Percentiles rank a stretch among this genome's conserved stretches.
These are phyloP conservation scores for Lissonota sp. DNA, from an alignment of 2,888 invertebrate species.

Conservation along the genomic window DNA sequence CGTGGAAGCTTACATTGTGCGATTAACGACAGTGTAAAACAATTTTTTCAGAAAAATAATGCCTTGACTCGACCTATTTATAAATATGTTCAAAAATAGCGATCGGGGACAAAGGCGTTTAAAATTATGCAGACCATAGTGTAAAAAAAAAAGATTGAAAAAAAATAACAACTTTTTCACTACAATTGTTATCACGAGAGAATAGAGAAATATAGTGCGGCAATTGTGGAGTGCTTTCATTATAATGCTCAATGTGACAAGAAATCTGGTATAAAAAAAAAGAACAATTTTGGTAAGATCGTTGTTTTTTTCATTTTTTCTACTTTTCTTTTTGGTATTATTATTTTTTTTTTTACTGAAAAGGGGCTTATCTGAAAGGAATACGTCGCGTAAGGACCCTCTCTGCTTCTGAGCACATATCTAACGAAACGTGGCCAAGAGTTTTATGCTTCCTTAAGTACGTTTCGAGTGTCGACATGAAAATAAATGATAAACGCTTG, in stretches of 20 bases:
- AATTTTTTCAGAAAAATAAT: constrained; percentile 39
- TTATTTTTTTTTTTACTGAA: constrained; percentile 28
- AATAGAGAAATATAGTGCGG: constrained; percentile 51
- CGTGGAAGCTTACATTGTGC: constrained; percentile 18
- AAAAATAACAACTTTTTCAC: constrained; percentile 61
- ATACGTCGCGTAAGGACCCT: constrained; percentile 25
- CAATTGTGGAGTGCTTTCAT: constrained; percentile 66
- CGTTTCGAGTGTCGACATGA: constrained; percentile 30
- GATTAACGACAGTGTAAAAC: constrained; percentile 16
- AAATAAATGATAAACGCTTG: constrained; percentile 20
- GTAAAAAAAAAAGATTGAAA: constrained; percentile 20
- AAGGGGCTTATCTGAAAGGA: constrained; percentile 17
- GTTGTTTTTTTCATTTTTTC: constrained; percentile 42
- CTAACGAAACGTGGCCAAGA: constrained; percentile 41
- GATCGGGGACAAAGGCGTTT: constrained; percentile 61
- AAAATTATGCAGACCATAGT: constrained; percentile 36
- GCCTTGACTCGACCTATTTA: constrained; percentile 70
- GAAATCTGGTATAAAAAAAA: constrained; percentile 34
- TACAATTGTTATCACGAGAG: constrained; percentile 62
- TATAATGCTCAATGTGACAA: constrained; percentile 64
- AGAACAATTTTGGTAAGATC: constrained; percentile 47
- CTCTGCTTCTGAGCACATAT: constrained; percentile 38
- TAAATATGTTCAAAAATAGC: constrained; percentile 70
- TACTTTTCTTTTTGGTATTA: constrained; percentile 39
- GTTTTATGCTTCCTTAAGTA: constrained; percentile 54